Conservation (phyloP, 2,113 vertebrate genomes). For the Neopipo cinnamomea region DNA sequence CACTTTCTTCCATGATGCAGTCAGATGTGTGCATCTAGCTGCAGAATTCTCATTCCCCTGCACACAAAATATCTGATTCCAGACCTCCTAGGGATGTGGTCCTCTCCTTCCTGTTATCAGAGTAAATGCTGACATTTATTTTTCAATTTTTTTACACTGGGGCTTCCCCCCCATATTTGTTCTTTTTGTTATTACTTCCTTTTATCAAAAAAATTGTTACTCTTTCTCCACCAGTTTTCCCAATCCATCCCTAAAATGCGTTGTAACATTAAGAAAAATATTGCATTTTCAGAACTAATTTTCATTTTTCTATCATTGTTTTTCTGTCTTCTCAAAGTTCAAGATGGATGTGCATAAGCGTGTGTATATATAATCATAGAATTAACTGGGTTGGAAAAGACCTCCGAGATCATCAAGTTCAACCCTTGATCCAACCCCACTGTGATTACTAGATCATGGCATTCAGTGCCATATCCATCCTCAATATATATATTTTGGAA, state of each 20-base stretch:
- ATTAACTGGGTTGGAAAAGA: too few species aligned
- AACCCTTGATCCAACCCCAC: too few species aligned
- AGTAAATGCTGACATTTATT: not conserved
- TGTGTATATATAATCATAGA: accelerated
- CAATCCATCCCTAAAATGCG: not conserved
- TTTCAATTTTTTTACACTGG: not conserved
- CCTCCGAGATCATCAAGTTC: too few species aligned
- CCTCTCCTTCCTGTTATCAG: not conserved
- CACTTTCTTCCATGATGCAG: not conserved
- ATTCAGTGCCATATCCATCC: too few species aligned
- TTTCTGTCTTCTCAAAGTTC: not conserved
- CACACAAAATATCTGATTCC: not conserved
- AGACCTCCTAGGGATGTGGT: not conserved
- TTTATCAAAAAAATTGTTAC: not conserved
- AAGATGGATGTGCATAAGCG: accelerated
- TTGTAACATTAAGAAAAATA: not conserved
- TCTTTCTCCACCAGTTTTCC: not conserved
- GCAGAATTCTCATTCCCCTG: not conserved
- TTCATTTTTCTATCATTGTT: not conserved
- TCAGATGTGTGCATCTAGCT: accelerated
- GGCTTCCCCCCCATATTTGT: not conserved
- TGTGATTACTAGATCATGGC: too few species aligned
- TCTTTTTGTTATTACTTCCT: not conserved
- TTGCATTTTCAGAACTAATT: not conserved
- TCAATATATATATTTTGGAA: not conserved